phyloP scores from a whole-genome alignment of 1,140 invertebrate genomes.

The Lepidurus apus region DNA sequence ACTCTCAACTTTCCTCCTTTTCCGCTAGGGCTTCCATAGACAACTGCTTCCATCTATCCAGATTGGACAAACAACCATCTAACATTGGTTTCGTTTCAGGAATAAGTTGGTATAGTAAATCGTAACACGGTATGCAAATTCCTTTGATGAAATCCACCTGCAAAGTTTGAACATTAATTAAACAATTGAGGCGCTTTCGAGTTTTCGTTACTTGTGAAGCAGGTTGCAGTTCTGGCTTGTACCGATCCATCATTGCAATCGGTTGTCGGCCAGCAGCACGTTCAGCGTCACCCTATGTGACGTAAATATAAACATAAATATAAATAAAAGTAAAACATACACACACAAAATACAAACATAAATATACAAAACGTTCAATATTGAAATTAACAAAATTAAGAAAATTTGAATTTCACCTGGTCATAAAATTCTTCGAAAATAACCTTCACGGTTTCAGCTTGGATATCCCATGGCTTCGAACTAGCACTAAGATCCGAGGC shows the following conservation, averaged over 20 bases:
- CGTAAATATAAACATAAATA: not conserved
- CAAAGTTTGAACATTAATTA: not conserved
- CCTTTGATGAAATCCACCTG: slow-evolving; percentile 71
- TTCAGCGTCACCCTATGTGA: slow-evolving; percentile 63
- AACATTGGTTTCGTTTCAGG: slow-evolving; percentile 65
- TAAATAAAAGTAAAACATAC: not conserved
- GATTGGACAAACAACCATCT: slow-evolving; percentile 57
- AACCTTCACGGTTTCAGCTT: slow-evolving; percentile 69
- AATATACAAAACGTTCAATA: not conserved
- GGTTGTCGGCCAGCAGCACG: slow-evolving; percentile 60
- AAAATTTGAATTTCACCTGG: slow-evolving; percentile 50
- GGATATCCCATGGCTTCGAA: slow-evolving; percentile 65
- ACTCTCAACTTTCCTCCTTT: not conserved
- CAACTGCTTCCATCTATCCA: slow-evolving; percentile 53
- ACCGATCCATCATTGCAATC: slow-evolving; percentile 77
- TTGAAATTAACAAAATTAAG: slow-evolving; percentile 26
- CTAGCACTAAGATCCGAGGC: slow-evolving; percentile 74
- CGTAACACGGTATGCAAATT: slow-evolving; percentile 77
- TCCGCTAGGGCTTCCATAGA: slow-evolving; percentile 41
- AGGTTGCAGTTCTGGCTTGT: slow-evolving; percentile 64
- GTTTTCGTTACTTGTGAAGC: slow-evolving; percentile 57
- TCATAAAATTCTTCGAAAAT: slow-evolving; percentile 84
- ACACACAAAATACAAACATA: not conserved
- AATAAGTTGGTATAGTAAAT: slow-evolving; percentile 58
- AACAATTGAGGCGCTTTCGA: not conserved